These are phyloP conservation scores for Eristalinus sepulchralis DNA, from an alignment of 2,888 invertebrate species.

Conservation along the genomic window DNA sequence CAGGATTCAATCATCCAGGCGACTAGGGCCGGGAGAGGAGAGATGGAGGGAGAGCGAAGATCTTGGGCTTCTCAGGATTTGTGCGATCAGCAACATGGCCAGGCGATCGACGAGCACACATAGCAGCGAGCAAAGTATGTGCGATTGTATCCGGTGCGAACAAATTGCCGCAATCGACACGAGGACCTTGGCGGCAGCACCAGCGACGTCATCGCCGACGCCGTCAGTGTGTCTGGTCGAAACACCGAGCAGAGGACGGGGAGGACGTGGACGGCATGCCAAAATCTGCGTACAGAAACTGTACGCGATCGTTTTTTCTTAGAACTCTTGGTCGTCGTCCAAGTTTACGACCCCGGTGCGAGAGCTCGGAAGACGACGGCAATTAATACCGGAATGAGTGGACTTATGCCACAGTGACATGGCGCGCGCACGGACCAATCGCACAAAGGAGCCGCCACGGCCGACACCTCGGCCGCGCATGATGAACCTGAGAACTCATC, in stretches of 20 bases:
- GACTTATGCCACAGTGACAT: conserved; percentile 69
- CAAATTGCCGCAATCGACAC: conserved; percentile 46
- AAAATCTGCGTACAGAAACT: conserved; percentile 49
- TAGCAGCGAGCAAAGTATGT: not conserved
- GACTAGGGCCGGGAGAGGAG: not conserved
- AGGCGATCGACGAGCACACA: not conserved
- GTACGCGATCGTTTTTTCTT: conserved; percentile 56
- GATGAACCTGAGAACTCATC: conserved; percentile 71
- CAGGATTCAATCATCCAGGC: conserved; percentile 67
- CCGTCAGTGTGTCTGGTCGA: conserved; percentile 62
- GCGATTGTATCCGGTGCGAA: conserved; percentile 33
- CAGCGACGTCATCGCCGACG: not conserved
- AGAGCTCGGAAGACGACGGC: conserved; percentile 56
- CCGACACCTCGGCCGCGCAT: conserved; percentile 54
- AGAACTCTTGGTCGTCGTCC: conserved; percentile 34
- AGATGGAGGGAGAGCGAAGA: too few species aligned
- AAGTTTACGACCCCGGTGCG: conserved; percentile 63
- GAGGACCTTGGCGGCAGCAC: conserved; percentile 8
- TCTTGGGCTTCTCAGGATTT: conserved; percentile 27
- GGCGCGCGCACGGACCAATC: conserved; percentile 60
- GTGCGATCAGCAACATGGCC: conserved; percentile 43
- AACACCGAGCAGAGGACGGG: not conserved
- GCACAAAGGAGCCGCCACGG: conserved; percentile 61
- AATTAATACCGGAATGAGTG: conserved; percentile 70
- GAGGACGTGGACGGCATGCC: conserved; percentile 3